phyloP scores from a whole-genome alignment of 2,888 invertebrate species.

The Lycocerus yunnanus region DNA sequence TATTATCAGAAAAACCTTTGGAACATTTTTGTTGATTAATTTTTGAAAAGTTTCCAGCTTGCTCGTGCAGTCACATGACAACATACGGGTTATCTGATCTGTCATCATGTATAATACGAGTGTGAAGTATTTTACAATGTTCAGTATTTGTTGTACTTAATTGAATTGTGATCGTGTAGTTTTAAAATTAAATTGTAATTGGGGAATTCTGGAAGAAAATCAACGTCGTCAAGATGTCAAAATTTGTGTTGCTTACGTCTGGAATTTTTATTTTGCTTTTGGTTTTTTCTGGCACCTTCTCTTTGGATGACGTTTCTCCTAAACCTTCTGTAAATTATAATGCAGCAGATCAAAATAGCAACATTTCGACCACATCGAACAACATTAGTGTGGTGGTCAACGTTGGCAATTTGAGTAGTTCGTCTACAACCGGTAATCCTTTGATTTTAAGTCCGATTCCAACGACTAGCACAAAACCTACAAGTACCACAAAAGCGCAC shows the following conservation, averaged over 20 bases:
- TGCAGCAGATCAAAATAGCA: not conserved
- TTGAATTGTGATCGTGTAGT: not conserved
- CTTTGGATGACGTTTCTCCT: conserved; percentile 33
- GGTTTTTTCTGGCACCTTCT: conserved; percentile 42
- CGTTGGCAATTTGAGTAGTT: not conserved
- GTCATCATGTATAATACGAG: not conserved
- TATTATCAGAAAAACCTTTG: not conserved
- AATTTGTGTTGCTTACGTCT: conserved; percentile 46
- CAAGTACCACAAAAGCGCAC: conserved; percentile 7
- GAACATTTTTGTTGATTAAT: not conserved
- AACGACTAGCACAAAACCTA: not conserved
- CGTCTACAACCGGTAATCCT: conserved; percentile 5
- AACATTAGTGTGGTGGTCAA: not conserved
- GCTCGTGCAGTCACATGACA: not conserved
- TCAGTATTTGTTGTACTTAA: not conserved
- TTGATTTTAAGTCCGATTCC: not conserved
- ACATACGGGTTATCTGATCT: not conserved
- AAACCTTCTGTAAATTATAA: not conserved
- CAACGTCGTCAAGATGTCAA: conserved; percentile 41
- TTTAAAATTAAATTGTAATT: not conserved
- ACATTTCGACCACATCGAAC: not conserved
- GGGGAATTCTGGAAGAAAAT: not conserved
- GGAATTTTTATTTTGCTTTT: conserved; percentile 10
- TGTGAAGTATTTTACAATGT: not conserved
- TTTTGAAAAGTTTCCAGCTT: not conserved